Conservation (phyloP, 92 coral and sea anemone genomes). For the Porites lobata region DNA sequence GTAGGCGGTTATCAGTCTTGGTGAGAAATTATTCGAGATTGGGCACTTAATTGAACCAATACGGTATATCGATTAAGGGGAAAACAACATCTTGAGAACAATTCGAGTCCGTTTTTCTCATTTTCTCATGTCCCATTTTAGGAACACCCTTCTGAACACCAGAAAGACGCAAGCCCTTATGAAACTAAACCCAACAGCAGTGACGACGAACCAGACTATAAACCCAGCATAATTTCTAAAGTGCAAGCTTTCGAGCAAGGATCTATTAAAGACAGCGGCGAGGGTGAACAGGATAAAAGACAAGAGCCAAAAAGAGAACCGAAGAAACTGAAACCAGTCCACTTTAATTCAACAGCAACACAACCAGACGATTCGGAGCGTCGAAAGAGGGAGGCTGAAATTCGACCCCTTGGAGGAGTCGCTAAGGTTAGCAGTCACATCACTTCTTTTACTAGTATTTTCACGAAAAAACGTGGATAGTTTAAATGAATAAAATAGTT, state of each 20-base stretch:
- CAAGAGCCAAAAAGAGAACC: slow-evolving; percentile 14
- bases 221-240: not conserved
- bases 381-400: slow-evolving; percentile 6
- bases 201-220: not conserved
- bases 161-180: not conserved
- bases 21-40: too few relatives aligned
- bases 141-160: not conserved
- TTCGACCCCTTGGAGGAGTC: slow-evolving; percentile 33
- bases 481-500: too few relatives aligned
- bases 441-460: not conserved
- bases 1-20: too few relatives aligned
- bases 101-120: not conserved
- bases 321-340: slow-evolving; percentile 6
- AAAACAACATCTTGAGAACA: too few relatives aligned
- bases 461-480: too few relatives aligned
- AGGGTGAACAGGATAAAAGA: not conserved
- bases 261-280: not conserved
- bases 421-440: not conserved
- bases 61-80: too few relatives aligned
- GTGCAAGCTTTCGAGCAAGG: slow-evolving; percentile 40
- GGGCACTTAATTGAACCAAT: too few relatives aligned
- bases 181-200: not conserved
- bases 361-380: not conserved
- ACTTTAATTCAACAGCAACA: slow-evolving; percentile 6
- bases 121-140: not conserved